These are phyloP conservation scores for Uria aalge DNA, from an alignment of 2,113 vertebrate species.

Conservation along the genomic window DNA sequence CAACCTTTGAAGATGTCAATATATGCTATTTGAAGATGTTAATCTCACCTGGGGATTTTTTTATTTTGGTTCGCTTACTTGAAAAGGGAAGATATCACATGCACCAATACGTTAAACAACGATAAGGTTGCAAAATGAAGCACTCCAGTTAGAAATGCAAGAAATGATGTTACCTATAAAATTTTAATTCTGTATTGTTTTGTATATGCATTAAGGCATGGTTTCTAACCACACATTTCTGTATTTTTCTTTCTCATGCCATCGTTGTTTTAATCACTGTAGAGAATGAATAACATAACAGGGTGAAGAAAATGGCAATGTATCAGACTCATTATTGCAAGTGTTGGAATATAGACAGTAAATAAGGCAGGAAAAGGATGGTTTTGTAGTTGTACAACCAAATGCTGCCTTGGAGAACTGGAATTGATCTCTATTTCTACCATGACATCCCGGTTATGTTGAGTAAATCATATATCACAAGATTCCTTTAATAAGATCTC, in stretches of 20 bases:
- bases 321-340: conserved; percentile 17
- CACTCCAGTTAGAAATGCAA: neutral
- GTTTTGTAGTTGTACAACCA: neutral
- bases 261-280: conserved; percentile 48
- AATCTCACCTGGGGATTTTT: neutral
- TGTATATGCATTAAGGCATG: conserved; percentile 5
- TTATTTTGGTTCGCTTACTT: neutral
- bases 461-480: neutral
- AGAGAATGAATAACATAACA: conserved; percentile 4
- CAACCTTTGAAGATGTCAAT: neutral
- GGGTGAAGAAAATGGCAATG: conserved; percentile 7
- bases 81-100: neutral
- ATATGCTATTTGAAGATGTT: neutral
- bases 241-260: conserved; percentile 26
- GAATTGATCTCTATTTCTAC: neutral
- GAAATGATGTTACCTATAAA: conserved; percentile 30
- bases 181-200: conserved; percentile 41
- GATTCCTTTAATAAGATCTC: neutral
- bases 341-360: neutral
- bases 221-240: neutral
- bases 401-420: neutral
- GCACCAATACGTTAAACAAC: neutral
- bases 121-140: neutral
- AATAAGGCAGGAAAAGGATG: neutral
- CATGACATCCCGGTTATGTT: neutral